Evolutionary conservation across 2,888 invertebrate species (phyloP).

Genomic region (Eupeodes latifasciatus): DNA sequence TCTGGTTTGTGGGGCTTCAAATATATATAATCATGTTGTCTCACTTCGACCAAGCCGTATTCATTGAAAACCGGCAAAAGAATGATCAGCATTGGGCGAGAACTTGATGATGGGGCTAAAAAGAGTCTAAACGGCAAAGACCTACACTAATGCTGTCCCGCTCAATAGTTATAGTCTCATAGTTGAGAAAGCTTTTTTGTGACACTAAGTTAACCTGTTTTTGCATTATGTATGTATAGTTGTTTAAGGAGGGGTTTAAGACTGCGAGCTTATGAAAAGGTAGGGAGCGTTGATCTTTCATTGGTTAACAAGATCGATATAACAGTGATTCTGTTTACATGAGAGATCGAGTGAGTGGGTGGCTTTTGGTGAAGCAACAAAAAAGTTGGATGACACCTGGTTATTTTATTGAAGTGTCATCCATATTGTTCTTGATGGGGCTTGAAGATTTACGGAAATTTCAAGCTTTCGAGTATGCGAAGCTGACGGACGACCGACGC

Average conservation of each 20-base stretch:
- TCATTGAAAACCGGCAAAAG: slow-evolving; percentile 36
- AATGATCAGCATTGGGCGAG: slow-evolving; percentile 57
- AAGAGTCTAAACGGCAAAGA: slow-evolving; percentile 12
- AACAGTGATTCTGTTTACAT: slow-evolving; percentile 3
- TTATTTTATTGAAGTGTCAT: slow-evolving; percentile 54
- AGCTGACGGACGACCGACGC: not conserved
- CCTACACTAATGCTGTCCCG: slow-evolving; percentile 37
- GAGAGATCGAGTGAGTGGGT: slow-evolving; percentile 15
- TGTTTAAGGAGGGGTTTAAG: slow-evolving; percentile 46
- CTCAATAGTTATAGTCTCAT: slow-evolving; percentile 56
- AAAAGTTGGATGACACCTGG: slow-evolving; percentile 50
- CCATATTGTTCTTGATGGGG: slow-evolving; percentile 65
- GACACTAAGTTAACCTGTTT: slow-evolving; percentile 62
- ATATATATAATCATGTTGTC: slow-evolving; percentile 31
- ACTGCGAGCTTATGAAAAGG: slow-evolving; percentile 44
- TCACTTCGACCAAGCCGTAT: slow-evolving; percentile 39
- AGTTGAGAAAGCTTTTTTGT: slow-evolving; percentile 61
- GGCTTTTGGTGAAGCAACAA: not conserved
- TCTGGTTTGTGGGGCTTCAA: not conserved
- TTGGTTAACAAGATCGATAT: slow-evolving; percentile 41
- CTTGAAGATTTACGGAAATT: slow-evolving; percentile 39
- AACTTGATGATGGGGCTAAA: slow-evolving; percentile 46
- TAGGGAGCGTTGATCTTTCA: slow-evolving; percentile 36
- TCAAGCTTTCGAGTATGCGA: slow-evolving; percentile 49
- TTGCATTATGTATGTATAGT: slow-evolving; percentile 31